These are phyloP conservation scores for Uromys caudimaculatus DNA, from an alignment of 2,797 vertebrate species.

Conservation along the genomic window DNA sequence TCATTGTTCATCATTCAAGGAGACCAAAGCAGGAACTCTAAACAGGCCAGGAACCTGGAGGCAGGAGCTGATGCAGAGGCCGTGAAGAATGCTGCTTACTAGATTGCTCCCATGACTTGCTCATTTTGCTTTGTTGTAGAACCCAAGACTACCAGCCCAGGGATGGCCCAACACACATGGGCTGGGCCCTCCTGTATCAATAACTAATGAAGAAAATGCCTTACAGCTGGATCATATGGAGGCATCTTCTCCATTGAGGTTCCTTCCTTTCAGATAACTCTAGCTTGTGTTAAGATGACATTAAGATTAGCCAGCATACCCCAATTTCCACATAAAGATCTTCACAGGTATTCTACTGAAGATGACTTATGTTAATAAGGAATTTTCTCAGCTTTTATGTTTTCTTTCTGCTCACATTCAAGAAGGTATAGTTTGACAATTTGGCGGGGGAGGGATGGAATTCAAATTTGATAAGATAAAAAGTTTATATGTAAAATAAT, in stretches of 20 bases:
- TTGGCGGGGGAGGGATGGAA: neutral
- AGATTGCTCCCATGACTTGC: neutral
- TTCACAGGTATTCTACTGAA: neutral
- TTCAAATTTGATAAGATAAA: constrained; percentile 46
- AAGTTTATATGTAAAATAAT: neutral
- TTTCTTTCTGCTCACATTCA: neutral
- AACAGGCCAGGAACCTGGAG: neutral
- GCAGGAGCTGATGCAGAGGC: neutral
- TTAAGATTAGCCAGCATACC: neutral
- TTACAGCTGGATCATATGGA: neutral
- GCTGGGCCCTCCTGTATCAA: neutral
- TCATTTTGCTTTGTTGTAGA: neutral
- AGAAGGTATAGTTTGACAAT: neutral
- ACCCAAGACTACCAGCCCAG: neutral
- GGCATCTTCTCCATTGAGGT: neutral
- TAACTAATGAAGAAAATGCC: neutral
- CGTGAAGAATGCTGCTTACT: neutral
- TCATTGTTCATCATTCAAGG: neutral
- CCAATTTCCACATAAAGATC: neutral
- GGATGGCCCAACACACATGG: neutral
- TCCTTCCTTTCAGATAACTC: neutral
- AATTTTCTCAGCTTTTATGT: neutral
- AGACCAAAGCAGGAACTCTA: neutral
- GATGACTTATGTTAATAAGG: neutral
- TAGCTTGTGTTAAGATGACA: neutral